Conservation (phyloP, 37 sponge, comb jelly and placozoan species). For the Oopsacas minuta region DNA sequence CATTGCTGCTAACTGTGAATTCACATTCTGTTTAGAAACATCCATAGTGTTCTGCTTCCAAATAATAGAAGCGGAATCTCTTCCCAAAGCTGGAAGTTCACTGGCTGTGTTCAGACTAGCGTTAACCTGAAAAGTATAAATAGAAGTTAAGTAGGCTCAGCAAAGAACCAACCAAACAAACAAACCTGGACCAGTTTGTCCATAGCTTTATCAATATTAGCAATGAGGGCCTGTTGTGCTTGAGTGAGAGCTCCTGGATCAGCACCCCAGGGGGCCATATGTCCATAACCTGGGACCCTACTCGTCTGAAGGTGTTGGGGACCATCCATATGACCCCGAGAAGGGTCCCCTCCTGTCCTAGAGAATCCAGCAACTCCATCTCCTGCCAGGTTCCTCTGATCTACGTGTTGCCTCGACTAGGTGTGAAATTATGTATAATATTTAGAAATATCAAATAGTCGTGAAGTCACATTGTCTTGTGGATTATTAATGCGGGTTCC, state of each 20-base stretch:
- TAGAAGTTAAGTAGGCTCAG: too few species aligned
- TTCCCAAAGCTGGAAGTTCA: constrained; percentile 11
- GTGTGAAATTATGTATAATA: too few species aligned
- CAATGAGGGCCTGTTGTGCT: constrained; percentile 33
- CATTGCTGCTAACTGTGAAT: constrained; percentile 82
- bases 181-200: constrained; percentile 24
- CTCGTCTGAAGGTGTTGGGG: constrained; percentile 19
- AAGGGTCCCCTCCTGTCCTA: constrained; percentile 18
- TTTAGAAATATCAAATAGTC: too few species aligned
- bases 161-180: too few species aligned
- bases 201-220: constrained; percentile 24
- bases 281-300: constrained; percentile 17
- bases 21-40: constrained; percentile 77
- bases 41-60: constrained; percentile 81
- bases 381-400: background rate
- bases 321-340: background rate
- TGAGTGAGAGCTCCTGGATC: constrained; percentile 4
- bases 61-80: constrained; percentile 39
- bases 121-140: background rate
- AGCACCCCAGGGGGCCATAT: constrained; percentile 4
- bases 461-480: too few species aligned
- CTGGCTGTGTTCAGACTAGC: constrained; percentile 4
- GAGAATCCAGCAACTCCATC: constrained; percentile 12
- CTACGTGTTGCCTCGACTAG: background rate
- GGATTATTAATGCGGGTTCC: too few species aligned